Evolutionary conservation across 2,797 vertebrate genomes (phyloP).

Genomic region (Pseudomugil gertrudae): DNA sequence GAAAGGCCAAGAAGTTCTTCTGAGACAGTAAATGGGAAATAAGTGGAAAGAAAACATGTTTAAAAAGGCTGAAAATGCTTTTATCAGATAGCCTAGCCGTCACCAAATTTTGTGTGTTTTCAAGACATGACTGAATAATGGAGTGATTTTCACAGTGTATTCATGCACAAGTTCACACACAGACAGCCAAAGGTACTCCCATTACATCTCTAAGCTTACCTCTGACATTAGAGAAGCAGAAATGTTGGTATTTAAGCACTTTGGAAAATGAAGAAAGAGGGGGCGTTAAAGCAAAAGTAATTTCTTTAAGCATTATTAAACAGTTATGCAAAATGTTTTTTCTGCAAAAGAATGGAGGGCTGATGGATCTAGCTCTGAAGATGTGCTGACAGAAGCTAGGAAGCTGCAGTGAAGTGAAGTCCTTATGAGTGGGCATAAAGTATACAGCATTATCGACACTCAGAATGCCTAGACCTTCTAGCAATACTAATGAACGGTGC

Average conservation of each 20-base stretch:
- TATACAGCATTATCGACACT: not conserved
- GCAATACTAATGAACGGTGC: conserved; percentile 2
- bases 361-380: conserved; percentile 18
- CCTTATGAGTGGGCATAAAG: conserved; percentile 19
- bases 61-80: conserved; percentile 17
- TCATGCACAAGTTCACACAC: conserved; percentile 17
- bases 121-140: conserved; percentile 60
- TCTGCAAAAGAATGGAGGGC: conserved; percentile 27
- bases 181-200: conserved; percentile 34
- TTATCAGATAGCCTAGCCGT: conserved; percentile 23
- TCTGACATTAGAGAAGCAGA: conserved; percentile 46
- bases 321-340: conserved; percentile 26
- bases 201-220: conserved; percentile 33
- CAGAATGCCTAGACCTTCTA: not conserved
- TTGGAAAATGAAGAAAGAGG: conserved; percentile 18
- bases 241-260: conserved; percentile 20
- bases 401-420: conserved; percentile 8
- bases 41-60: conserved; percentile 18
- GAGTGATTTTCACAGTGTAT: conserved; percentile 31
- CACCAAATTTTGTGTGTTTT: conserved; percentile 32
- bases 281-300: conserved; percentile 59
- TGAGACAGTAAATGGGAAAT: not conserved
- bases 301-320: conserved; percentile 29
- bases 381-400: conserved; percentile 13
- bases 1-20: conserved; percentile 16